Evolutionary conservation across 2,888 invertebrate genomes (phyloP).

Genomic region (Dicycla oo): DNA sequence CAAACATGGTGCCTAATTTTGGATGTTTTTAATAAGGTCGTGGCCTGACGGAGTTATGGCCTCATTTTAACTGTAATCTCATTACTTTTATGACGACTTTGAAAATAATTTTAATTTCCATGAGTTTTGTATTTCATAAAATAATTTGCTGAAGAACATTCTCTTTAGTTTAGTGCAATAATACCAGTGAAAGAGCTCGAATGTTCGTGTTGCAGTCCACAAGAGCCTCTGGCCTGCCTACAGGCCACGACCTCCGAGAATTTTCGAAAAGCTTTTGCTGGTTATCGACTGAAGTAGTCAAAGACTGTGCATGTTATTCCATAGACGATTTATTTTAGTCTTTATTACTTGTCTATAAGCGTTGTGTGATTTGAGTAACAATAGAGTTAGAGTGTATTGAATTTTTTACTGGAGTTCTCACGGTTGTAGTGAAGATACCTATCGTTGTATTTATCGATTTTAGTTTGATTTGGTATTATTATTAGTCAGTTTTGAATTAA

Average conservation of each 20-base stretch:
- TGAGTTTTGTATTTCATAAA: conserved; percentile 20
- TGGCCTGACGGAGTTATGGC: conserved; percentile 53
- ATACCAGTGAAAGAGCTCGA: conserved; percentile 51
- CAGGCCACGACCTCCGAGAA: conserved; percentile 53
- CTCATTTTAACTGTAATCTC: conserved; percentile 40
- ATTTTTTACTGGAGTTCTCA: conserved; percentile 63
- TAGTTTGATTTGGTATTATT: conserved; percentile 4
- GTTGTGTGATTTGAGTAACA: conserved; percentile 81
- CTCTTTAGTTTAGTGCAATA: conserved; percentile 44
- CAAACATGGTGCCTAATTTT: conserved; percentile 79
- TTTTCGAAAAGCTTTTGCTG: conserved; percentile 67
- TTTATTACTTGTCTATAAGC: conserved; percentile 72
- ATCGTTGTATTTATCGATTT: conserved; percentile 54
- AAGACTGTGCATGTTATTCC: conserved; percentile 79
- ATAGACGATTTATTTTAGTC: conserved; percentile 73
- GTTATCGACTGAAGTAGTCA: conserved; percentile 74
- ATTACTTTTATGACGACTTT: conserved; percentile 28
- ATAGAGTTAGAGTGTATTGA: conserved; percentile 69
- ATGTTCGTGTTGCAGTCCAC: neutral
- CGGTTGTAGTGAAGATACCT: conserved; percentile 44
- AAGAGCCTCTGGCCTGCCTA: conserved; percentile 9
- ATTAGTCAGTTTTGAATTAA: neutral
- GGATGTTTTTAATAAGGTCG: conserved; percentile 66
- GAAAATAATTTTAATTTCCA: neutral
- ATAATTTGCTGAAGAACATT: conserved; percentile 21